Base-by-base conservation (phyloP, 1,140 invertebrate species). In the Metopolophium dirhodum region DNA sequence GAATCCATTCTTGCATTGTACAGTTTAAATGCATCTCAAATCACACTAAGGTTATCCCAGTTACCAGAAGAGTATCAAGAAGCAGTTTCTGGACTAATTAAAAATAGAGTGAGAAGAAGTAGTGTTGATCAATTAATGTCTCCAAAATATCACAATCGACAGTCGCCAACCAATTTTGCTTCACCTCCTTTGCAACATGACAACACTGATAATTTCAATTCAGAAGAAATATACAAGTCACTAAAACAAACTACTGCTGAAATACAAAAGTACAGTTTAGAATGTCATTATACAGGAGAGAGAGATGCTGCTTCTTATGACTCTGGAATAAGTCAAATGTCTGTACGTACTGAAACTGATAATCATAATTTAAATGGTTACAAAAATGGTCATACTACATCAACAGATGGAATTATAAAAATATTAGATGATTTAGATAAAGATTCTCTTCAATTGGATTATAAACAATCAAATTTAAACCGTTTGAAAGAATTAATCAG, bases 221-320 rank as follows among this genome's bases (percentile, higher is more conserved):
- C 97, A 35, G 98, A 99, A 95, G 98, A 99, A 95, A 97, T 99
- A 85, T 97, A 97, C 95, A 97, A 97, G 95, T 98, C 98, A 93
- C 96, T 99, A 91, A 96, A 98, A 93, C 97, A 97, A 95, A 99
- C 98, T 82, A 98, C 98, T 7, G 98, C 98, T 37, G 98, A 99
- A 96, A 99, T 99, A 95, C 97, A 98, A 94, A 98, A 97, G 95
- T 98, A 98, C 94, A 97, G 97, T 94, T 97, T 97, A 95, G 96
- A 95, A n/a, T 93, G 95, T 93, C 93, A 95, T 94, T 94, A 96
- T 95, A 95, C 96, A 87, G 88, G 94, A 18, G 94, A 95, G 14
- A 93, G 90, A 90, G 97, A 98, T 93, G 97, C 97, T 88, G 97
- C 97, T 22, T 98, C 97, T 68, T 98, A 98, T 95, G 98, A 98